These are phyloP conservation scores for Chionomys nivalis DNA, from an alignment of 2,113 vertebrate species.

Conservation along the genomic window DNA sequence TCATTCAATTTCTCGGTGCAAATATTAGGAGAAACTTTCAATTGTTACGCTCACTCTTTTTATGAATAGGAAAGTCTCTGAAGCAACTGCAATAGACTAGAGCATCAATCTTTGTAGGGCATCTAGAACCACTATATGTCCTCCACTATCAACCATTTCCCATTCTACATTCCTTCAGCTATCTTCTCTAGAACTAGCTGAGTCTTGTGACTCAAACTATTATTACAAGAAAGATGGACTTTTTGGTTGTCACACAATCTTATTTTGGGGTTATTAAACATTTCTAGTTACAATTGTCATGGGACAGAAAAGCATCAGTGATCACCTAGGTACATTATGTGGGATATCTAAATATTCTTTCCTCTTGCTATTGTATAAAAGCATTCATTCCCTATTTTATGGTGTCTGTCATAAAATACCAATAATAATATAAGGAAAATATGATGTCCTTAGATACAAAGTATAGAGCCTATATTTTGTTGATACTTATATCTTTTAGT, in stretches of 20 bases:
- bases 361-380: background rate
- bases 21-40: background rate
- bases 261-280: background rate
- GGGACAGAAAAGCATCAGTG: background rate
- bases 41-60: background rate
- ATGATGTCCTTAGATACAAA: background rate
- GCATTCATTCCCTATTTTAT: background rate
- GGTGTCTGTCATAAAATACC: background rate
- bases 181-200: background rate
- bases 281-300: background rate
- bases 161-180: background rate
- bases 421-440: background rate
- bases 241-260: background rate
- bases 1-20: background rate
- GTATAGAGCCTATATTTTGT: background rate
- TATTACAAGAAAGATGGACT: background rate
- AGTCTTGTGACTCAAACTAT: background rate
- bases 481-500: background rate
- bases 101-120: fast-evolving
- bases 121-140: fast-evolving
- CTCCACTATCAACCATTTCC: too few species aligned
- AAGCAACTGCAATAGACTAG: background rate
- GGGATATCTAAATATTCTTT: background rate
- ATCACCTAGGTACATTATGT: background rate
- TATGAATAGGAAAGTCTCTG: background rate